Evolutionary conservation across 2,888 invertebrate species (phyloP), one percentile per base, ranked within the genome.

Genomic region (Podabrus alpinus): DNA sequence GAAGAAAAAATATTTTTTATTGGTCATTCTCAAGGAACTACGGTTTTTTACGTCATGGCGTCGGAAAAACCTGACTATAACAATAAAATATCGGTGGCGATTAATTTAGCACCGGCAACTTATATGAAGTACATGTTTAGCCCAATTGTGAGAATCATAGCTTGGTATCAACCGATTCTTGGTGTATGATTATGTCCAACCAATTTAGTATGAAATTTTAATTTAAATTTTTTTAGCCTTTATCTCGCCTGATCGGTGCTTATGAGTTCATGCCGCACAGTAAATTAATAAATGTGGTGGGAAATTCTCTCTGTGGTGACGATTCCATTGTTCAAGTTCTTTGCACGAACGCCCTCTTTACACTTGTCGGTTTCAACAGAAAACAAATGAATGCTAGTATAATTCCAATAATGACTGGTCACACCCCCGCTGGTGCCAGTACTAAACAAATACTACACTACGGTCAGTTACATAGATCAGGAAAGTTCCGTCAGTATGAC

Each of bases 231-330:
- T n/a, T 24, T 25, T 19, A 67, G 13, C 24, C 25, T 9, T 16
- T 66, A 9, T 24, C 24, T 15, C 17, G 19, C 9, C 3, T 0
- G 91, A 64, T 71, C 3, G 60, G 92, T 0, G 72, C 88, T 3
- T 86, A 91, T 60, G 93, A 94, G 81, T 92, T 95, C 75, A 78
- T 92, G 76, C 93, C 94, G 0, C 90, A 89, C 72, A 88, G 82
- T 66, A 86, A 84, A 4, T 86, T 92, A 11, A 85, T 89, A 79
- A 86, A 88, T 1, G 87, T 88, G 16, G 88, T 91, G 25, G 90
- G 90, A 17, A 85, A 88, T 72, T 72, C 87, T 1, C 80, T 88
- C 66, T 90, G 90, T 79, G 86, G 87, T 0, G 80, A 80, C 4
- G 84, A 84, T 1, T 82, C 85, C 16, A 9, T 78, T 1, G 60